Base-by-base conservation (phyloP, 2,113 vertebrate genomes). In the Scytalopus superciliaris region DNA sequence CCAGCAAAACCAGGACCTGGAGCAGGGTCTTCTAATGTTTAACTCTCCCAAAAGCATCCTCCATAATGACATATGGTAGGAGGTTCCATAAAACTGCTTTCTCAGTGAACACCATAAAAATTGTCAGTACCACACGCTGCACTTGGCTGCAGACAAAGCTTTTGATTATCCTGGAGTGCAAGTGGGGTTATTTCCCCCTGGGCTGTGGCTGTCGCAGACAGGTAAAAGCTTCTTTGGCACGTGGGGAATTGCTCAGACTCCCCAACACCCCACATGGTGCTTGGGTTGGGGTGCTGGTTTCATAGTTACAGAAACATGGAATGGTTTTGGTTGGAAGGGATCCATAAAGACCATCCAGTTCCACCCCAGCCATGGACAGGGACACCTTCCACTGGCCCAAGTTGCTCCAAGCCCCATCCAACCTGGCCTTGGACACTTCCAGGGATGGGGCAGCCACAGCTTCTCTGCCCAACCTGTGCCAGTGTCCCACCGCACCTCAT, bases 361-460 rank as follows among this genome's bases (percentile, higher is more conserved):
- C 45, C 60, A 52, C 7, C 13, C n/a, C 25, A 64, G 42, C 42
- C 39, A 21, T 3, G 23, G 25, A 19, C 52, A 70, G 50, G 44
- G 50, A 28, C 68, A 60, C 9, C 25, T 55, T 3, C 40, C 63
- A 62, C 70, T 2, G 0, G 0, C 47, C 55, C 70, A 89, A 55
- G 1, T 0, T 55, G 55, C 25, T 83, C 87, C 78, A 52, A 74
- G 18, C 23, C 8, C 45, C 0, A 0, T 33, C 60, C 77, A 47
- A 1, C 25, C 63, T 28, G 63, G 35, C 31, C 55, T 63, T 8
- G 63, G 63, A 14, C 40, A 35, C 21, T 83, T 0, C 9, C 79
- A 63, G 63, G 49, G 72, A 37, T 69, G 72, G 47, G 31, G 21
- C 47, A 90, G 47, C 30, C 79, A 55, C 55, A 69, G 56, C 40